Percentiles rank a stretch among this genome's conserved stretches.
Evolutionary conservation across 1,140 invertebrate genomes (phyloP).

Genomic region (Diorhabda elongata): DNA sequence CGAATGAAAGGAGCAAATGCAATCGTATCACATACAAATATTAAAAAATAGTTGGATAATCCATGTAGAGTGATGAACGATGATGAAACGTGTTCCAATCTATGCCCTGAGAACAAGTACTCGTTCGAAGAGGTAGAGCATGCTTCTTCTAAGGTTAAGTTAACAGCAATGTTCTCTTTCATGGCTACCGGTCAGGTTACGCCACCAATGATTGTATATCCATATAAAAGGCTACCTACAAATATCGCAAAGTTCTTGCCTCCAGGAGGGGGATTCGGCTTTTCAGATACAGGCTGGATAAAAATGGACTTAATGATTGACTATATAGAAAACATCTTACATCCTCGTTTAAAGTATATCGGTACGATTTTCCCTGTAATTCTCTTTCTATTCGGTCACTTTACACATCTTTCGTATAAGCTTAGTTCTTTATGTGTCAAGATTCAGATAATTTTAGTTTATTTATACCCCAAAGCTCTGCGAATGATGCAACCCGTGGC

Average conservation of each 20-base stretch:
- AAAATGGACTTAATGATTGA: conserved; percentile 44
- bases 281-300: conserved; percentile 46
- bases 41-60: too few species aligned
- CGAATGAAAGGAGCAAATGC: conserved; percentile 19
- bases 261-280: conserved; percentile 39
- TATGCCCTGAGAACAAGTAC: neutral
- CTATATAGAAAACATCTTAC: conserved; percentile 43
- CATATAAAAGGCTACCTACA: conserved; percentile 33
- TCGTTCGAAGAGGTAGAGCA: neutral
- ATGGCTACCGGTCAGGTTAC: too few species aligned
- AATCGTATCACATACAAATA: too few species aligned
- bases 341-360: conserved; percentile 24
- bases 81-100: neutral
- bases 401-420: neutral
- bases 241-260: conserved; percentile 37
- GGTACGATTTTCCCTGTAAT: neutral
- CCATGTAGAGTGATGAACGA: neutral
- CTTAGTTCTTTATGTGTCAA: neutral
- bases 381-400: neutral
- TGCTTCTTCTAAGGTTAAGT: too few species aligned
- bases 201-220: conserved; percentile 34
- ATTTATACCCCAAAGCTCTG: too few species aligned
- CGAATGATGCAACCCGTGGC: neutral
- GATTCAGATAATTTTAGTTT: too few species aligned
- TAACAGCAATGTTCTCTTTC: too few species aligned